phyloP scores from a whole-genome alignment of 2,888 invertebrate species.

The Chymomyza fuscimana region DNA sequence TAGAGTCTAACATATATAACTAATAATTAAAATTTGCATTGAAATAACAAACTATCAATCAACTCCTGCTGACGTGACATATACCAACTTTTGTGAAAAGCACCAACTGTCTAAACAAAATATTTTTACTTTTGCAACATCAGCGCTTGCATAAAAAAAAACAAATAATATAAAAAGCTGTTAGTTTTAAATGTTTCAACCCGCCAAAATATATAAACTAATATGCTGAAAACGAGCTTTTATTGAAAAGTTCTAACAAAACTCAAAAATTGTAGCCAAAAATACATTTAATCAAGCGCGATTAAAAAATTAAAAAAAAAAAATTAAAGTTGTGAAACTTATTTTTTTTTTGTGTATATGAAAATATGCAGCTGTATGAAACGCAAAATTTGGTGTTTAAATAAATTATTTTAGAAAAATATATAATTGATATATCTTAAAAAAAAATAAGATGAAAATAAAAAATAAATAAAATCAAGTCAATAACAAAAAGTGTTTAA shows the following conservation, averaged over 20 bases:
- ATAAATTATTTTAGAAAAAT: not conserved
- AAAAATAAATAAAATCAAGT: no score
- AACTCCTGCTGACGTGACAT: not conserved
- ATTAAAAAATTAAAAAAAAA: not conserved
- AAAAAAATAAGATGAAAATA: not conserved
- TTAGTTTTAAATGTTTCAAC: no score
- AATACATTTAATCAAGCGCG: no score
- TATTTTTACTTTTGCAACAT: no score
- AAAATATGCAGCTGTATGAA: not conserved
- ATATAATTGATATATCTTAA: not conserved
- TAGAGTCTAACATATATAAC: not conserved
- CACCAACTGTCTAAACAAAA: not conserved
- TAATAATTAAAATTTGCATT: not conserved
- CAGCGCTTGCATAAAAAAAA: no score
- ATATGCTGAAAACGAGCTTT: not conserved
- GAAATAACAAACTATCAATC: not conserved
- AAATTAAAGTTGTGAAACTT: not conserved
- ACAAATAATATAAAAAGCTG: no score
- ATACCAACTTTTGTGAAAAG: not conserved
- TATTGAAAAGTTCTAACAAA: slow-evolving; percentile 14
- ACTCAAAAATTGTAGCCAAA: slow-evolving; percentile 3
- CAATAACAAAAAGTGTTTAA: no score
- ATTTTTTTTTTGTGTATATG: not conserved
- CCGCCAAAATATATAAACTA: no score
- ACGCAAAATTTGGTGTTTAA: not conserved